Percentiles rank a stretch among this genome's conserved stretches.
Evolutionary conservation across 1,140 invertebrate genomes (phyloP).

Genomic region (Carposina sasakii): DNA sequence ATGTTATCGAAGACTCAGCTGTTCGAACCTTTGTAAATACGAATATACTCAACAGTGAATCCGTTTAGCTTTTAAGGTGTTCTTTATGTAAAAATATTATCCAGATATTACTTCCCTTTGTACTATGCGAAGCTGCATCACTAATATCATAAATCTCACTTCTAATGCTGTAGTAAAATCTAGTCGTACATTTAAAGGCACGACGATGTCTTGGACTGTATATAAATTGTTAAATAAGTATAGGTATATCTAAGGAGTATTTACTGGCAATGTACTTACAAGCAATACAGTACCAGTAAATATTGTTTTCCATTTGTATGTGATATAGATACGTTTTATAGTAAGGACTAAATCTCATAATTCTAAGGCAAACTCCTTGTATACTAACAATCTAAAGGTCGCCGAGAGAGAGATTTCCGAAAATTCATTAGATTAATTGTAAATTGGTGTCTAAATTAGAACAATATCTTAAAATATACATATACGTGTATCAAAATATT

Average conservation of each 20-base stretch:
- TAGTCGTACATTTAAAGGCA: constrained; percentile 67
- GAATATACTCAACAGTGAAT: too few relatives aligned
- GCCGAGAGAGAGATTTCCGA: constrained; percentile 44
- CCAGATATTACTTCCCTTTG: too few relatives aligned
- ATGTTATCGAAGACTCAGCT: constrained; percentile 22
- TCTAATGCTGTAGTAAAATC: constrained; percentile 65
- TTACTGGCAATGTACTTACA: constrained; percentile 32
- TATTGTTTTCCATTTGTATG: constrained; percentile 50
- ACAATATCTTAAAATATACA: too few relatives aligned
- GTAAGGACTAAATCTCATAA: constrained; percentile 59
- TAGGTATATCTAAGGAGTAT: constrained; percentile 49
- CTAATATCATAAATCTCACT: constrained; percentile 42
- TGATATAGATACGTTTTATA: constrained; percentile 53
- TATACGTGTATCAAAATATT: too few relatives aligned
- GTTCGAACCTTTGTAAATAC: constrained; percentile 36
- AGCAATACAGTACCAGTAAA: constrained; percentile 37
- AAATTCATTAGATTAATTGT: constrained; percentile 46
- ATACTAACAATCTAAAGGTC: constrained; percentile 27
- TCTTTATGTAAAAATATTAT: too few relatives aligned
- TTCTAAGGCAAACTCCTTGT: constrained; percentile 35
- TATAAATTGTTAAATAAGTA: constrained; percentile 50
- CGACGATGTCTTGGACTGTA: constrained; percentile 56
- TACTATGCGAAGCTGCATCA: too few relatives aligned
- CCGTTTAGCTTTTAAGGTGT: too few relatives aligned
- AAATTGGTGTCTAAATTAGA: constrained; percentile 56